A percentile compares a stretch with the other conserved stretches of the same genome.
Conservation (phyloP, 2,888 invertebrate species). For the Yponomeuta malinellus region DNA sequence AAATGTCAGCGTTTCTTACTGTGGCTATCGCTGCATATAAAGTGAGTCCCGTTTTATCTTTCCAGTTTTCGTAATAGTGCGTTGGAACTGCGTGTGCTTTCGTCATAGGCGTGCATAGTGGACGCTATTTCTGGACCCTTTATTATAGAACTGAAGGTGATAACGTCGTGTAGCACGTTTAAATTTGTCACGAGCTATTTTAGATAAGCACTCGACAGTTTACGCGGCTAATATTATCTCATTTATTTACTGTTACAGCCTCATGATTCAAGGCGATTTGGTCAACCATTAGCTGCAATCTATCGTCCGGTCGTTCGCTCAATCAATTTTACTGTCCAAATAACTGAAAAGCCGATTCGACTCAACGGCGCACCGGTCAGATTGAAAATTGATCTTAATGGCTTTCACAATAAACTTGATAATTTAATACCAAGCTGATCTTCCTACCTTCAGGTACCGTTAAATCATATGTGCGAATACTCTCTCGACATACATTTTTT, state of each 20-base stretch:
- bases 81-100: slow-evolving; percentile 44
- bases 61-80: slow-evolving; percentile 39
- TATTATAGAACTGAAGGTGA: slow-evolving; percentile 67
- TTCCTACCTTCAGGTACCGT: slow-evolving; percentile 31
- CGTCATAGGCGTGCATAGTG: slow-evolving; percentile 45
- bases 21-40: slow-evolving; percentile 21
- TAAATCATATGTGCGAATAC: slow-evolving; percentile 39
- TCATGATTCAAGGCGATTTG: background rate
- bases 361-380: background rate
- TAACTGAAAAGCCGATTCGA: background rate
- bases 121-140: slow-evolving; percentile 52
- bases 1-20: slow-evolving; percentile 9
- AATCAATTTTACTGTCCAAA: background rate
- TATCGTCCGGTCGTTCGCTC: background rate
- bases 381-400: background rate
- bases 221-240: background rate
- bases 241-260: background rate
- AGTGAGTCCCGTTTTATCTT: slow-evolving; percentile 40
- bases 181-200: slow-evolving; percentile 64
- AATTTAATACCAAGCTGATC: background rate
- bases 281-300: background rate
- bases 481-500: slow-evolving; percentile 31
- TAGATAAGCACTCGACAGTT: slow-evolving; percentile 29
- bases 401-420: slow-evolving; percentile 1
- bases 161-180: slow-evolving; percentile 49